Conservation (phyloP, 2,888 invertebrate species). For the Timema podura region DNA sequence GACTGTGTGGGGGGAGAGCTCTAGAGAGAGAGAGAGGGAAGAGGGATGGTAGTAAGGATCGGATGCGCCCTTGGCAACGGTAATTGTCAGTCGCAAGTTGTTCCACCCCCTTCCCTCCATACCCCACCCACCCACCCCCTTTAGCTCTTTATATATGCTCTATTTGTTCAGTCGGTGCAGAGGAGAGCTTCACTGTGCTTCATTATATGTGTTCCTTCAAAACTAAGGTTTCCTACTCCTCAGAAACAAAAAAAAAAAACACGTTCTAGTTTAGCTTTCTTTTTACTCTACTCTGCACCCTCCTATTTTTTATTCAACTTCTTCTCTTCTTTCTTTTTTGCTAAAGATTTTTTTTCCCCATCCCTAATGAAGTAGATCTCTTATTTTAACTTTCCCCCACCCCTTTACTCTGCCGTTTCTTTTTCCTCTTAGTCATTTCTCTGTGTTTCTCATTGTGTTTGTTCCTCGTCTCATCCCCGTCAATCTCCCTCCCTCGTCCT, state of each 20-base stretch:
- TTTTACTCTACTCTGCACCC: slow-evolving; percentile 20
- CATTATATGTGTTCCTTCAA: too few species aligned
- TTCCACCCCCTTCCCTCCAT: neutral
- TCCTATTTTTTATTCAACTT: slow-evolving; percentile 15
- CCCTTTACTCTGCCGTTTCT: slow-evolving; percentile 8
- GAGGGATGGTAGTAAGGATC: neutral
- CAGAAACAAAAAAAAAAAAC: too few species aligned
- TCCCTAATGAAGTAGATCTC: slow-evolving; percentile 30
- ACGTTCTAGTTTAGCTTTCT: too few species aligned
- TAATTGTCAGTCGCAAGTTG: slow-evolving; percentile 28
- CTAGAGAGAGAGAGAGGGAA: neutral
- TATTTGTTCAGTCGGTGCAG: slow-evolving; percentile 14
- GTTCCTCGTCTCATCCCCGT: too few species aligned
- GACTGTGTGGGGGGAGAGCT: slow-evolving; percentile 8
- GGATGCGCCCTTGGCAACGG: slow-evolving; percentile 20
- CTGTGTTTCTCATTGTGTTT: neutral
- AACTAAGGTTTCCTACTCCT: too few species aligned
- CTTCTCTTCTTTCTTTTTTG: slow-evolving; percentile 8
- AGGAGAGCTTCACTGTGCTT: slow-evolving; percentile 15
- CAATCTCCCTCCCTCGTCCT: too few species aligned
- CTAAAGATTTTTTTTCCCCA: slow-evolving; percentile 14
- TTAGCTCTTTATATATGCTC: neutral
- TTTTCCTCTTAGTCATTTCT: neutral
- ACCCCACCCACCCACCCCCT: neutral
- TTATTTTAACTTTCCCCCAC: slow-evolving; percentile 25